Conservation (phyloP, 2,797 vertebrate genomes). For the Eulemur coronatus region DNA sequence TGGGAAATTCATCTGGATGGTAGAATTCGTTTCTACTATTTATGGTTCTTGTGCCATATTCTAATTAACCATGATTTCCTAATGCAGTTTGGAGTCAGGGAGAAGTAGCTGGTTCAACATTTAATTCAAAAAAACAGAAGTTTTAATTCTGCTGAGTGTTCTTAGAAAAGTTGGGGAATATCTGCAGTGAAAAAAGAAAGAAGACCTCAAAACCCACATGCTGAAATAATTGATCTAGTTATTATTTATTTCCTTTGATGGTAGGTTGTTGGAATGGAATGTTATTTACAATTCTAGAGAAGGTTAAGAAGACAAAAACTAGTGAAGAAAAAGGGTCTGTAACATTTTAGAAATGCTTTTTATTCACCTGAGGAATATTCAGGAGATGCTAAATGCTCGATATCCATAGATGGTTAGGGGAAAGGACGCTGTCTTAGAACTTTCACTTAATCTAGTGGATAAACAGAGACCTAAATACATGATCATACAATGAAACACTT, state of each 20-base stretch:
- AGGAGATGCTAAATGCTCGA: neutral
- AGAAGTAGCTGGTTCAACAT: conserved; percentile 21
- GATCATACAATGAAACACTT: neutral
- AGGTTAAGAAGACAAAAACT: conserved; percentile 21
- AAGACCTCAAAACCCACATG: neutral
- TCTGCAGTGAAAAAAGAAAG: neutral
- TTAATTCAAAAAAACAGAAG: conserved; percentile 39
- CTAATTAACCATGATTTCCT: conserved; percentile 34
- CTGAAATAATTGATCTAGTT: conserved; percentile 8
- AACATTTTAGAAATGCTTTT: neutral
- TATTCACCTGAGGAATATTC: neutral
- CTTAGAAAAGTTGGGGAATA: neutral
- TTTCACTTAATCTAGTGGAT: neutral
- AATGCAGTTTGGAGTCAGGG: neutral
- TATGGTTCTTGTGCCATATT: neutral
- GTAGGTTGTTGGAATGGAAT: neutral
- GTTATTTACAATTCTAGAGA: neutral
- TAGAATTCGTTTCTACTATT: neutral
- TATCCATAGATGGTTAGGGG: neutral
- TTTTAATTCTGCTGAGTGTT: conserved; percentile 41
- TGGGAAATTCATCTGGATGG: neutral
- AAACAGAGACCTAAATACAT: neutral
- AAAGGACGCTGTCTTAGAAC: neutral
- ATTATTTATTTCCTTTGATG: neutral
- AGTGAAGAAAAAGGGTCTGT: neutral